These are phyloP conservation scores for Tamandua tetradactyla DNA, from an alignment of 2,797 vertebrate genomes.

Conservation along the genomic window DNA sequence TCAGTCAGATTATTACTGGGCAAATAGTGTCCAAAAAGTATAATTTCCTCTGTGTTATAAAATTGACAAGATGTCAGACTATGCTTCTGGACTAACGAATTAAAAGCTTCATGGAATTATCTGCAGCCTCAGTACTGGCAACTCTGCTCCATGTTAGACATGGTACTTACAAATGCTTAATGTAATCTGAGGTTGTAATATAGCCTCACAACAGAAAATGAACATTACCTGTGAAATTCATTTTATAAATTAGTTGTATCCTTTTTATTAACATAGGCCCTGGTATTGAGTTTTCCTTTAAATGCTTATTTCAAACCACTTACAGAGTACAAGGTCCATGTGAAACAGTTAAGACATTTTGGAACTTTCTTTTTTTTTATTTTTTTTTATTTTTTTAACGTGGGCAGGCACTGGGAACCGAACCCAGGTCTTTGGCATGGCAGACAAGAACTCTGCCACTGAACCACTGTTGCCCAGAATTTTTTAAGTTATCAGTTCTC, in stretches of 20 bases:
- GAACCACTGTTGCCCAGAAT: too few species aligned
- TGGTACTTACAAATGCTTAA: too few species aligned
- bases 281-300: background rate
- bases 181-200: background rate
- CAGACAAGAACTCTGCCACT: too few species aligned
- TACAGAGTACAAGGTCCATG: background rate
- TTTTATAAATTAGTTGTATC: background rate
- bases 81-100: background rate
- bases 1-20: background rate
- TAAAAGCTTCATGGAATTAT: background rate
- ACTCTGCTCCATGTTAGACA: fast-evolving
- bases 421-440: too few species aligned
- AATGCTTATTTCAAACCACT: background rate
- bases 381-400: too few species aligned
- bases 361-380: too few species aligned
- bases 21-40: background rate
- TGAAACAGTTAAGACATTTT: background rate
- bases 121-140: background rate
- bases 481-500: background rate
- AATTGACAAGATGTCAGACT: background rate
- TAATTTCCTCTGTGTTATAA: background rate
- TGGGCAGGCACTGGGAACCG: too few species aligned
- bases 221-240: background rate
- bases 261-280: background rate
- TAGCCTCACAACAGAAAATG: background rate